Base-by-base conservation (phyloP, 2,888 invertebrate genomes). In the Cryptus armator region DNA sequence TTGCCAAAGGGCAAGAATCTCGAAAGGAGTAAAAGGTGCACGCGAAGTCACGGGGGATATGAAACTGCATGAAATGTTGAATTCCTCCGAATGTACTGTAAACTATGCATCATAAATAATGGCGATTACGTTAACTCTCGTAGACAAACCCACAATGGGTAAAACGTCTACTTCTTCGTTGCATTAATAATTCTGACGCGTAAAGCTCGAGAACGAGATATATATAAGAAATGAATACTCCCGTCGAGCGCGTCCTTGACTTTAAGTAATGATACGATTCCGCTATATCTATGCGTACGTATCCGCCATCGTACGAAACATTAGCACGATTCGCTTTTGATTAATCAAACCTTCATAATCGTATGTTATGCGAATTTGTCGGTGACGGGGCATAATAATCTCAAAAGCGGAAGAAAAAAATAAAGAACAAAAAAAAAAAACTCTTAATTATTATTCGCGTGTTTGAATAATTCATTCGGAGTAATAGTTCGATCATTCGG, bases 261-360 rank as follows among this genome's bases (percentile, higher is more conserved):
- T 77, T 77, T 72, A 77, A 77, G 76, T 56, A 77, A 77, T 75
- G 68, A 74, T 70, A 70, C 19, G 67, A 79, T 68, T 62, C 62
- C 51, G 59, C 74, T 68, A 83, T 74, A 56, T 62, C 46, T 68
- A 32, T 46, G 62, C 66, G 14, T 14, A 68, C 48, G 32, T 32
- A 44, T 46, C 64, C 44, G 53, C 19, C 12, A 66, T 74, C 48
- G 67, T 70, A 46, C 37, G 37, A 9, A 24, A 14, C 46, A 70
- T 74, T 56, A 66, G 64, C 77, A 81, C 84, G 7, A 81, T 71
- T 72, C 48, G 43, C 71, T 71, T 82, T 72, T 71, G 51, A 85
- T 79, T 66, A 76, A 83, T 85, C 56, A 16, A 59, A 62, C 56
- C 19, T 14, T 56, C 37, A 32, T 43, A 24, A 2, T 48, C 12